Evolutionary conservation across 2,888 invertebrate genomes (phyloP), one percentile per base, ranked within the genome.

Genomic region (Petrolisthes manimaculis): DNA sequence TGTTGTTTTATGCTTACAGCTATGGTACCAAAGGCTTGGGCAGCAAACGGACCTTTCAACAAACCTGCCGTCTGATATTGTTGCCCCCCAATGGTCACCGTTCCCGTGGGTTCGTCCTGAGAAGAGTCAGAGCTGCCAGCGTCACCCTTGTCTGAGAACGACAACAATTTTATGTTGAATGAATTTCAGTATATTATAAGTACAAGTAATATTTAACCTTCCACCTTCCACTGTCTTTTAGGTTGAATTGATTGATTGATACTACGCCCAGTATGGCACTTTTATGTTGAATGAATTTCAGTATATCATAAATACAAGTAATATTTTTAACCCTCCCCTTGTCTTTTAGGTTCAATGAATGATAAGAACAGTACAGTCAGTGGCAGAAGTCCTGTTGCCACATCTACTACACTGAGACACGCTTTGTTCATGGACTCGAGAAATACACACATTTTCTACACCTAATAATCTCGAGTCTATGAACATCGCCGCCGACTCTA

Each of bases 81-180:
- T 78, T 90, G 90, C n/a, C 90, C 90, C 61, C 90, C 90, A 37
- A 90, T 89, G 67, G 90, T 90, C 77, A 90, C 85, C 2, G 90
- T 90, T 4, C 88, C 89, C 21, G 89, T 89, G 21, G 90, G 85
- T 56, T 89, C 89, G 89, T 89, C 89, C 56, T 89, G 89, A 5
- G 89, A 89, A 56, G 89, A 89, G 67, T 89, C 89, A 5, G 89
- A 89, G 54, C 89, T 89, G 61, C 89, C 89, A 53, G 89, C 84
- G 81, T 89, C 89, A 67, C 87, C 89, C 67, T 89, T 89, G 81
- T 89, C 89, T 89, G 81, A 67, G 56, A 74, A 9, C 69, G 24
- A 51, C 53, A 51, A 69, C 9, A n/a, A 21, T 37, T 37, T 37
- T 37, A 37, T 37, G 37, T 37, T 37, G 37, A 37, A 37, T 37